Evolutionary conservation across 37 sponge, comb jelly and placozoan species (phyloP).

Genomic region (Haliclona indistincta): DNA sequence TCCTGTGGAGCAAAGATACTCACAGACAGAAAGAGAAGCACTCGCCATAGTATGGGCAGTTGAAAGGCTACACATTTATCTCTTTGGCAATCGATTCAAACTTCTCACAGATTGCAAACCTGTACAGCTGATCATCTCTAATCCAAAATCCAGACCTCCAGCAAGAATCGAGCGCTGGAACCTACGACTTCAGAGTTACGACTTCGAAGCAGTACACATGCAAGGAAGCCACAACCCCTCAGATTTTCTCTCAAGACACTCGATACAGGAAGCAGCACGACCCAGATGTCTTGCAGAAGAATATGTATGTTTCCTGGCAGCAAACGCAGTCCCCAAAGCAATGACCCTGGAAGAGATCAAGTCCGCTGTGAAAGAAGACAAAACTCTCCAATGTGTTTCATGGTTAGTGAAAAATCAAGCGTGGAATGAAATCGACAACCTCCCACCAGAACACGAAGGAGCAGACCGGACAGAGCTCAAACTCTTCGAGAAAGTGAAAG

Average conservation of each 20-base stretch:
- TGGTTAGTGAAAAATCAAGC: not conserved
- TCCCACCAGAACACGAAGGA: not conserved
- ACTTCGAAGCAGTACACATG: constrained; percentile 38
- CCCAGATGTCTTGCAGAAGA: constrained; percentile 18
- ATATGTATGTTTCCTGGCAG: not conserved
- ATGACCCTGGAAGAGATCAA: constrained; percentile 38
- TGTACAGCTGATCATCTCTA: constrained; percentile 10
- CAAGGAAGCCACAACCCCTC: constrained; percentile 42
- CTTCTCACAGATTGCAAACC: constrained; percentile 23
- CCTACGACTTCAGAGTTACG: constrained; percentile 36
- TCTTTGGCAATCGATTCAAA: not conserved
- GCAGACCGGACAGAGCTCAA: constrained; percentile 20
- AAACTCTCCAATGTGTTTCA: constrained; percentile 10
- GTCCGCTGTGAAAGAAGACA: constrained; percentile 17
- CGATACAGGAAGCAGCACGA: not conserved
- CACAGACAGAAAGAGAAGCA: constrained; percentile 42
- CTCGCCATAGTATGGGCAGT: constrained; percentile 41
- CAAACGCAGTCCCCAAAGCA: constrained; percentile 22
- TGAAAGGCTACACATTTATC: not conserved
- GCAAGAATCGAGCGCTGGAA: constrained; percentile 56
- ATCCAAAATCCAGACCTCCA: constrained; percentile 50
- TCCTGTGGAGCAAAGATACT: constrained; percentile 22
- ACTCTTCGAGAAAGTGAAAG: not conserved
- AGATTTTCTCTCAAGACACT: constrained; percentile 48
- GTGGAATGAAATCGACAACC: not conserved